phyloP scores from a whole-genome alignment of 2,113 vertebrate species.

The Hippocampus guttulatus region DNA sequence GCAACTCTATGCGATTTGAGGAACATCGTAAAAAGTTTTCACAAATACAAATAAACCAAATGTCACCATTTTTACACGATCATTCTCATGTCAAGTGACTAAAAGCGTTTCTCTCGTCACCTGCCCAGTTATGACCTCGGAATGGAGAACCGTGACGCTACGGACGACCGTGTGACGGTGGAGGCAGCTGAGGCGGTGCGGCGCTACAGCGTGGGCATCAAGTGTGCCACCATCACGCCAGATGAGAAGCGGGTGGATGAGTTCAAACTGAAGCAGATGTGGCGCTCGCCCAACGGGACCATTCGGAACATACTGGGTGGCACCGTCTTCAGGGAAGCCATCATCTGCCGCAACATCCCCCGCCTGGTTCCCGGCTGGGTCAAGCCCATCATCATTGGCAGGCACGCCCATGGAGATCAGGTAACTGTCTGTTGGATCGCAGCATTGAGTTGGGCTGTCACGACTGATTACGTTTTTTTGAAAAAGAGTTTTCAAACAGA shows the following conservation, averaged over 20 bases:
- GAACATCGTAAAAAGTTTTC: background rate
- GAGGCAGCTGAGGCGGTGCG: conserved; percentile 91
- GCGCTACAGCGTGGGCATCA: conserved; percentile 87
- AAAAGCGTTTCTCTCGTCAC: background rate
- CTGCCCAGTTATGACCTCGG: conserved; percentile 85
- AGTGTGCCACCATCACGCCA: conserved; percentile 96
- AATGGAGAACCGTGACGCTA: conserved; percentile 90
- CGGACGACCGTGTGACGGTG: conserved; percentile 85
- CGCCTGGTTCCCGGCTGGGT: conserved; percentile 89
- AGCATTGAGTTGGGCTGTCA: background rate
- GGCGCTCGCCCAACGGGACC: conserved; percentile 97
- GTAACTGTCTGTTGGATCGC: conserved; percentile 53
- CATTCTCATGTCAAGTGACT: background rate
- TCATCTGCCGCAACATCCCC: conserved; percentile 96
- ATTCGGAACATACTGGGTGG: conserved; percentile 97
- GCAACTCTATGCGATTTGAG: no score
- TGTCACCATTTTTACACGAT: background rate
- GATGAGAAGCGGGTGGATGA: conserved; percentile 96
- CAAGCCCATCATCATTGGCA: conserved; percentile 96
- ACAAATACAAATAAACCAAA: background rate
- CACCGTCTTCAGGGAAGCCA: conserved; percentile 96
- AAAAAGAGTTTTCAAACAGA: no score
- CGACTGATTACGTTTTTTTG: no score
- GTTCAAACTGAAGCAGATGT: conserved; percentile 97
- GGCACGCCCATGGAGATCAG: conserved; percentile 95